phyloP scores from a whole-genome alignment of 1,140 invertebrate genomes.

The Octopus bimaculoides region DNA sequence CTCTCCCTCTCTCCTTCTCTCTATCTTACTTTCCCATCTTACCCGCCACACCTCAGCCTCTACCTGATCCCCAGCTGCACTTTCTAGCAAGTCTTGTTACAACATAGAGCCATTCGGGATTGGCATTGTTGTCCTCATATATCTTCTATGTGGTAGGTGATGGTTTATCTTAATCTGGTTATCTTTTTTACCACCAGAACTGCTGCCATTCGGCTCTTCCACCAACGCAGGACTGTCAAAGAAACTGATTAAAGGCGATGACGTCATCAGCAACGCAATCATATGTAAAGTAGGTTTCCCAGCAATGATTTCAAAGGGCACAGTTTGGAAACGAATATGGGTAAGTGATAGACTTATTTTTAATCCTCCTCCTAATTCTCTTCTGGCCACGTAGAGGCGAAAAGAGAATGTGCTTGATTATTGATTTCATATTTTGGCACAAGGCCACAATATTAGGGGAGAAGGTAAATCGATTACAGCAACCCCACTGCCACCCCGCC shows the following conservation, averaged over 20 bases:
- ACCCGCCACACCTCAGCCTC: neutral
- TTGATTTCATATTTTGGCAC: too few relatives aligned
- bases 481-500: too few relatives aligned
- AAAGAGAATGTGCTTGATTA: too few relatives aligned
- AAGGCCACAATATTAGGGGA: too few relatives aligned
- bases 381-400: too few relatives aligned
- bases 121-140: neutral
- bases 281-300: neutral
- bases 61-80: too few relatives aligned
- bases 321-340: conserved; percentile 2
- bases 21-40: neutral
- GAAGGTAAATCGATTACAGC: too few relatives aligned
- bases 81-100: neutral
- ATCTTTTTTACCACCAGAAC: neutral
- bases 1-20: neutral
- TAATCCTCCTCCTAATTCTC: too few relatives aligned
- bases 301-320: neutral
- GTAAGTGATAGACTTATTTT: neutral
- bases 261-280: conserved; percentile 4
- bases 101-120: neutral
- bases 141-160: neutral
- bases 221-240: neutral
- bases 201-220: neutral
- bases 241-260: neutral
- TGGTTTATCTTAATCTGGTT: neutral